phyloP scores from a whole-genome alignment of 30 jellyfish, hydroid and myxozoan genomes.

The Hydractinia echinata region DNA sequence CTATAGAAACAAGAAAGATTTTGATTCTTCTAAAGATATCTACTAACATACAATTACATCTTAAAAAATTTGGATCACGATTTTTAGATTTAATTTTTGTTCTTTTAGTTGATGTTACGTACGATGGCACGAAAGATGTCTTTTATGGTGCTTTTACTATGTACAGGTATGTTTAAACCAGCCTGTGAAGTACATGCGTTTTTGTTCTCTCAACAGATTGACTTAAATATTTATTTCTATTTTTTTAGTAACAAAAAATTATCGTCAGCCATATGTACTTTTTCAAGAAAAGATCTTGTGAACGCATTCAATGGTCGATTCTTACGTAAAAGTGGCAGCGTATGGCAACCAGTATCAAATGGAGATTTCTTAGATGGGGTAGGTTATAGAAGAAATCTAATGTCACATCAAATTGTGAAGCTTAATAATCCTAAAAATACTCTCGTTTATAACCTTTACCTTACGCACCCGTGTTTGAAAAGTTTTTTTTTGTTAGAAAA shows the following conservation, averaged over 20 bases:
- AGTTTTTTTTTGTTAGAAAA: too few species aligned
- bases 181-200: too few species aligned
- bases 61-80: too few species aligned
- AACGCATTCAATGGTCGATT: not conserved
- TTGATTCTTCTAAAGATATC: too few species aligned
- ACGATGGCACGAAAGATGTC: not conserved
- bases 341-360: not conserved
- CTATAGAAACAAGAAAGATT: too few species aligned
- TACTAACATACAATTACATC: too few species aligned
- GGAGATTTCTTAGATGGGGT: constrained; percentile 11
- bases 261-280: constrained; percentile 13
- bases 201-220: too few species aligned
- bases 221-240: not conserved
- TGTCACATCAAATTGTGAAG: not conserved
- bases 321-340: not conserved
- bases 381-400: not conserved
- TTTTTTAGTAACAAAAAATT: not conserved
- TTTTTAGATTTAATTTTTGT: not conserved
- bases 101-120: constrained; percentile 3
- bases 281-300: not conserved
- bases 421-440: too few species aligned
- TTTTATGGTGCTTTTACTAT: constrained; percentile 14
- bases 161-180: not conserved
- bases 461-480: too few species aligned
- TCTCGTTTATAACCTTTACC: too few species aligned